These are phyloP conservation scores for Neodontobutis hainanensis DNA, from an alignment of 2,113 vertebrate genomes.

Conservation along the genomic window DNA sequence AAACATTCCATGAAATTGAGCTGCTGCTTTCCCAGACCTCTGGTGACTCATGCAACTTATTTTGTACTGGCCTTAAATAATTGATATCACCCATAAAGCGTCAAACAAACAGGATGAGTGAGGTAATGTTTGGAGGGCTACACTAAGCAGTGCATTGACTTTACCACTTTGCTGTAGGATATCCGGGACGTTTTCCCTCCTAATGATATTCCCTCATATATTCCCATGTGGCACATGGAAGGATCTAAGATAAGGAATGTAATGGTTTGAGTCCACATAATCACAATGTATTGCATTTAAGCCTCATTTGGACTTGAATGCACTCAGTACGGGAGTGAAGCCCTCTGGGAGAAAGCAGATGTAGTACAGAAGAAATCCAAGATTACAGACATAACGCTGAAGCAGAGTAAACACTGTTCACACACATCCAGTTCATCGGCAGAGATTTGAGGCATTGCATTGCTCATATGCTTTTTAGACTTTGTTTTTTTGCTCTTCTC, in stretches of 20 bases:
- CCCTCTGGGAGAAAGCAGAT: neutral
- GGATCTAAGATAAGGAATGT: constrained; percentile 29
- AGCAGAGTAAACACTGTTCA: neutral
- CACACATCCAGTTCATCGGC: neutral
- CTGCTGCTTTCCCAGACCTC: too few relatives aligned
- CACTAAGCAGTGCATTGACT: constrained; percentile 2
- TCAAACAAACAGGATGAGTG: neutral
- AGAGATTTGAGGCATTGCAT: neutral
- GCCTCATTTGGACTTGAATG: constrained; percentile 10
- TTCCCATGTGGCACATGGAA: constrained; percentile 36
- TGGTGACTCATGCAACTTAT: neutral
- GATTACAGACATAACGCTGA: neutral
- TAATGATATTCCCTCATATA: constrained; percentile 11
- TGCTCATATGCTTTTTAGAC: neutral
- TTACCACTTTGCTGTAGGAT: neutral
- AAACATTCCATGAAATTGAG: too few relatives aligned
- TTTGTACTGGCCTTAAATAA: neutral
- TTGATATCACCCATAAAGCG: neutral
- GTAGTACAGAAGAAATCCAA: constrained; percentile 1
- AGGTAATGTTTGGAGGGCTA: neutral
- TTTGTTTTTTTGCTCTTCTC: too few relatives aligned
- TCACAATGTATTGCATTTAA: constrained; percentile 18
- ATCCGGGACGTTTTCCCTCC: neutral
- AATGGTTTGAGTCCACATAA: constrained; percentile 7
- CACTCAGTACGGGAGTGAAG: neutral